Base-by-base conservation (phyloP, 2,888 invertebrate species). In the Hypolimnas misippus region DNA sequence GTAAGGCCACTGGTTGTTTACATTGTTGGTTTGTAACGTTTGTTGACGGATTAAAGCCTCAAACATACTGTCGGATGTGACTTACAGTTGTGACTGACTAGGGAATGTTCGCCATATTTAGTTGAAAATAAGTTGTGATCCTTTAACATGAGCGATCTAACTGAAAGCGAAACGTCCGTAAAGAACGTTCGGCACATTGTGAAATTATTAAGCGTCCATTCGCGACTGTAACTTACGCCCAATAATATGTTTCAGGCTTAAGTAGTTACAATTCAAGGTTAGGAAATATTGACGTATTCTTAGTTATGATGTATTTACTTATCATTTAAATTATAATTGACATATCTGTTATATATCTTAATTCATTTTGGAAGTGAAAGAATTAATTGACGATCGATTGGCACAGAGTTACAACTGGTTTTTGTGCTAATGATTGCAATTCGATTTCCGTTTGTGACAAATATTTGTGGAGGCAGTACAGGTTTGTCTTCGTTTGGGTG, bases 11-110 rank as follows among this genome's bases (percentile, higher is more conserved):
- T 67, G 66, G 64, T 68, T 78, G 77, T 81, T 79, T 83, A 78
- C 81, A 67, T 76, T 72, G 78, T 78, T 83, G 76, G 82, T 83
- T 82, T 81, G 82, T 79, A 35, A 52, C 17, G 35, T n/a, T 7
- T 17, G 35, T 52, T 35, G 35, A 50, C 29, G 7, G 29, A 76
- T 25, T 25, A 25, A 25, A 25, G 25, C 25, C 5, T 25, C 3
- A 25, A 25, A 25, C 25, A 72, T 76, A 77, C 76, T n/a, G n/a
- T n/a, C n/a, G n/a, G n/a, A n/a, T n/a, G n/a, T n/a, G n/a, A n/a
- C n/a, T n/a, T n/a, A n/a, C 74, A 75, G 76, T 76, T 78, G 76
- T 76, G 68, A 72, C 68, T 66, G 73, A 7, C 31, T 5, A 31
- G 3, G 31, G 3, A 31, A 31, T 31, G 7, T 31, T 31, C 3